Evolutionary conservation across 2,113 vertebrate species (phyloP).

Genomic region (Syngnathus scovelli): DNA sequence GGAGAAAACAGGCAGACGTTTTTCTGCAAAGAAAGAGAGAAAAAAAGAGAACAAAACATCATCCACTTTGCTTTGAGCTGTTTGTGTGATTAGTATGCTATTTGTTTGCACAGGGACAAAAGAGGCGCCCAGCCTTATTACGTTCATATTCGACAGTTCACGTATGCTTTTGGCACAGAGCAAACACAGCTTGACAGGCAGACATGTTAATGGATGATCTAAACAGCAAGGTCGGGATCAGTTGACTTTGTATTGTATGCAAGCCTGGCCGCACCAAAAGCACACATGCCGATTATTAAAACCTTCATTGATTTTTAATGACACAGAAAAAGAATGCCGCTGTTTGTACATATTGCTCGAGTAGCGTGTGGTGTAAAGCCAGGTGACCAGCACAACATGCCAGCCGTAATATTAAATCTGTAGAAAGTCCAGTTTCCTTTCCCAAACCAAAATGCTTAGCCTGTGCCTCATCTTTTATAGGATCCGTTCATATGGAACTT

Average conservation of each 20-base stretch:
- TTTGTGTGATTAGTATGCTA: conserved; percentile 55
- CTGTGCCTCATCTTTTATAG: no score
- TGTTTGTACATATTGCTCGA: no score
- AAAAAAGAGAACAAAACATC: conserved; percentile 24
- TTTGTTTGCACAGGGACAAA: conserved; percentile 63
- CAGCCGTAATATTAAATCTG: no score
- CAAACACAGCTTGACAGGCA: conserved; percentile 60
- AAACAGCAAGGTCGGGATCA: conserved; percentile 43
- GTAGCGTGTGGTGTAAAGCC: neutral
- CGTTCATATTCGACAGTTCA: conserved; percentile 62
- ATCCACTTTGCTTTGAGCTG: conserved; percentile 40
- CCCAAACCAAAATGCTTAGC: no score
- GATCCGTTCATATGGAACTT: no score
- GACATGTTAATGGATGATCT: conserved; percentile 66
- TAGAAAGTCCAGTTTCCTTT: no score
- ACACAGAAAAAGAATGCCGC: neutral
- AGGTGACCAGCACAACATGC: no score
- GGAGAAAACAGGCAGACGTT: conserved; percentile 10
- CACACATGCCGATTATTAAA: neutral
- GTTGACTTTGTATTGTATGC: conserved; percentile 36
- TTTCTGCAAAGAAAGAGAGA: conserved; percentile 4
- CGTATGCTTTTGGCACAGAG: conserved; percentile 61
- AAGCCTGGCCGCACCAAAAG: conserved; percentile 22
- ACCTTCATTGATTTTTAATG: neutral
- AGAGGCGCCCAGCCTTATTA: conserved; percentile 42